Percentiles rank a stretch among this genome's conserved stretches.
Conservation (phyloP, 2,113 vertebrate species). For the Butorides virescens region DNA sequence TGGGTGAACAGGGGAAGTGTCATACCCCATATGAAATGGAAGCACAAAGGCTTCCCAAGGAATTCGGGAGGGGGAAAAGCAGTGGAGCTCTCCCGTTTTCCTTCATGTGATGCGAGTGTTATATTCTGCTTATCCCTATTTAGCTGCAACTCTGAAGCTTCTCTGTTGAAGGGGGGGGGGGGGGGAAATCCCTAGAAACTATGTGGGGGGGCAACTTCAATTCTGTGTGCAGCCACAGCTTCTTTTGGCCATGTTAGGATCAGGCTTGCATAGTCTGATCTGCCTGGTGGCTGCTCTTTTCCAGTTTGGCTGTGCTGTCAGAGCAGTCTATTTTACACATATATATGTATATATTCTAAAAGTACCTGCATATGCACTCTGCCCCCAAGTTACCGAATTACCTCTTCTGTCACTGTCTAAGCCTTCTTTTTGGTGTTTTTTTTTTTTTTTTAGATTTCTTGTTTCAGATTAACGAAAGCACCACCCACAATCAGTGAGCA, state of each 20-base stretch:
- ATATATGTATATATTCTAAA: not conserved
- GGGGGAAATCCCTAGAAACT: not conserved
- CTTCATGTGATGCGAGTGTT: not conserved
- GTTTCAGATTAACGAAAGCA: not conserved
- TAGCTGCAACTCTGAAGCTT: not conserved
- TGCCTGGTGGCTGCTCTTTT: not conserved
- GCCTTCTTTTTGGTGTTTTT: not conserved
- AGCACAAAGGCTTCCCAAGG: not conserved
- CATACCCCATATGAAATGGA: not conserved
- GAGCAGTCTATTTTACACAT: not conserved
- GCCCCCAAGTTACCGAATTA: not conserved
- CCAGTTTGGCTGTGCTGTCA: not conserved
- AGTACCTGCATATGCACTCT: not conserved
- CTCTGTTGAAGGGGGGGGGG: not conserved
- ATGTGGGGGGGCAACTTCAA: not conserved
- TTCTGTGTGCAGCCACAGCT: not conserved
- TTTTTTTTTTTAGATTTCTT: not conserved
- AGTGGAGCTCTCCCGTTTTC: not conserved
- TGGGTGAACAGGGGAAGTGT: not conserved
- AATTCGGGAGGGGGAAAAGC: not conserved
- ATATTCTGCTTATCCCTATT: not conserved
- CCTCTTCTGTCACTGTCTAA: not conserved
- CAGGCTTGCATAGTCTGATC: accelerated
- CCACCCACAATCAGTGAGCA: not conserved
- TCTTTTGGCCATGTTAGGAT: not conserved